A percentile compares a stretch with the other conserved stretches of the same genome.
Conservation (phyloP, 1,140 invertebrate species). For the Eupeodes corollae region DNA sequence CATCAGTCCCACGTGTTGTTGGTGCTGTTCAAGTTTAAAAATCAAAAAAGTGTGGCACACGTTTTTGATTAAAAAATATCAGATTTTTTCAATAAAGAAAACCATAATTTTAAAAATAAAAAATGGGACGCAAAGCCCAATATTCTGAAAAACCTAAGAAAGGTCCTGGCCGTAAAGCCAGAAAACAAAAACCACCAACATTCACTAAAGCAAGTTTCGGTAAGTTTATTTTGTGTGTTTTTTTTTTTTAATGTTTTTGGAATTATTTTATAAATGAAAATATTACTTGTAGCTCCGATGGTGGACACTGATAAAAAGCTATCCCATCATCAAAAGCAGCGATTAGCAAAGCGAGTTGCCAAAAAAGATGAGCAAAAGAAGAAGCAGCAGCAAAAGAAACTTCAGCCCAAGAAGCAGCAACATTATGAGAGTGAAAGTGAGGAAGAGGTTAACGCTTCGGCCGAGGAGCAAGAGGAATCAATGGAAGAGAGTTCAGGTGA, state of each 20-base stretch:
- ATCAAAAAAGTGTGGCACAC: too few species aligned
- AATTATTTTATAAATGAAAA: background rate
- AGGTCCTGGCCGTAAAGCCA: constrained; percentile 72
- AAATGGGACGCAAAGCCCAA: constrained; percentile 80
- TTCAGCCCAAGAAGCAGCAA: constrained; percentile 15
- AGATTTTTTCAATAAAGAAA: too few species aligned
- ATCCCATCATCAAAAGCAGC: constrained; percentile 56
- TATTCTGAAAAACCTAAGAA: constrained; percentile 60
- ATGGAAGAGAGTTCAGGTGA: constrained; percentile 8
- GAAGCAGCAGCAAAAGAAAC: constrained; percentile 35
- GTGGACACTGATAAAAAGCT: constrained; percentile 43
- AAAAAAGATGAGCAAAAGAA: constrained; percentile 44
- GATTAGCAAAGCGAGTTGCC: constrained; percentile 47
- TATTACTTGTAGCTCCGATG: constrained; percentile 17
- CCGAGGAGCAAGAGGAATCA: constrained; percentile 8
- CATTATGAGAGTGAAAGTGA: constrained; percentile 30
- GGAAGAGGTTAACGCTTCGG: constrained; percentile 13
- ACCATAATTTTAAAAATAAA: background rate
- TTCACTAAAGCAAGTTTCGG: constrained; percentile 44
- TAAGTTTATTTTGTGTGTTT: constrained; percentile 19
- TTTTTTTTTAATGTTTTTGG: background rate
- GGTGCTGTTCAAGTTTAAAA: too few species aligned
- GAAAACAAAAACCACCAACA: constrained; percentile 68
- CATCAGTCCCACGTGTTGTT: too few species aligned
- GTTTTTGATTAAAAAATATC: too few species aligned